Percentiles rank a stretch among this genome's conserved stretches.
These are phyloP conservation scores for Neria commutata DNA, from an alignment of 2,888 invertebrate genomes.

Conservation along the genomic window DNA sequence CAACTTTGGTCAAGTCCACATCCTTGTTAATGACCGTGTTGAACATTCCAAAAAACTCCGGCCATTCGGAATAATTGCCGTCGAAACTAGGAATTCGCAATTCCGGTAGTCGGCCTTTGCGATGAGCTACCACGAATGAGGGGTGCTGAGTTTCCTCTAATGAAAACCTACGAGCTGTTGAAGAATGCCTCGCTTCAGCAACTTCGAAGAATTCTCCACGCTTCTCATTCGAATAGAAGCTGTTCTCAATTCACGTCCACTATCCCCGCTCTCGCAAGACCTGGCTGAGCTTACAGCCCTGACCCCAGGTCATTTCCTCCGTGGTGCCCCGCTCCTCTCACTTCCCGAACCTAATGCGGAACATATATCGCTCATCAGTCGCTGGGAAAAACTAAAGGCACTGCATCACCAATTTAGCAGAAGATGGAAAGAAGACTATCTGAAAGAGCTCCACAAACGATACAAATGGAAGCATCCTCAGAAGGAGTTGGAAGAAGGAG, in stretches of 20 bases:
- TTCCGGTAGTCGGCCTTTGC: not conserved
- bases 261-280: not conserved
- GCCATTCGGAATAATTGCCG: conserved; percentile 8
- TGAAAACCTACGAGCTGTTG: conserved; percentile 5
- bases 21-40: not conserved
- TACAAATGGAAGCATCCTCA: too few species aligned
- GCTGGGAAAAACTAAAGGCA: too few species aligned
- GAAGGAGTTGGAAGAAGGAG: not conserved
- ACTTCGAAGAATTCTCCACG: too few species aligned
- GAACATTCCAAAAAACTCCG: conserved; percentile 9
- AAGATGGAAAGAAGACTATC: too few species aligned
- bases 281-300: not conserved
- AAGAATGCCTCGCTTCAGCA: not conserved
- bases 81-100: not conserved
- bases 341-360: too few species aligned
- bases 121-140: conserved; percentile 1
- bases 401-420: too few species aligned
- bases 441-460: too few species aligned
- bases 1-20: not conserved
- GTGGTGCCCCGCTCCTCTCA: too few species aligned
- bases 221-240: too few species aligned
- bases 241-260: conserved; percentile 2
- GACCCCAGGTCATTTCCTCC: not conserved
- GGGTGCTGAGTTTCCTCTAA: conserved; percentile 3
- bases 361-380: too few species aligned